Percentiles rank a stretch among this genome's conserved stretches.
phyloP scores from a whole-genome alignment of 2,888 invertebrate genomes.

The Pogonocherus hispidulus region DNA sequence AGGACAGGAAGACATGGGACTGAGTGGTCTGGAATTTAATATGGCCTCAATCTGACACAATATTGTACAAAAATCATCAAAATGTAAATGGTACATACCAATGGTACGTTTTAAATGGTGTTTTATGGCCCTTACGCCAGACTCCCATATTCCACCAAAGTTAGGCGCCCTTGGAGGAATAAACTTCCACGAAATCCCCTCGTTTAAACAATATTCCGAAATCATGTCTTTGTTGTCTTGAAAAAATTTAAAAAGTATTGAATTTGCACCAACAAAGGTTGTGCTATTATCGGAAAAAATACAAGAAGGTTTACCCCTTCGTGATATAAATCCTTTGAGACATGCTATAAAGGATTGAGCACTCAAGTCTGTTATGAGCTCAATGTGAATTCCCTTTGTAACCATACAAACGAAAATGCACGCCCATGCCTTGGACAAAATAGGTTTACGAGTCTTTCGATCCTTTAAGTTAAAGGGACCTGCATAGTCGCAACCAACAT shows the following conservation, averaged over 20 bases:
- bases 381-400: slow-evolving; percentile 29
- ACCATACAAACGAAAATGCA: slow-evolving; percentile 14
- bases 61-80: slow-evolving; percentile 5
- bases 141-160: slow-evolving; percentile 29
- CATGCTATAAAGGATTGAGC: too few species aligned
- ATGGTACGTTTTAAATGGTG: background rate
- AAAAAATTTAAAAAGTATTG: slow-evolving; percentile 14
- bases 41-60: too few species aligned
- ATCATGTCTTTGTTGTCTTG: slow-evolving; percentile 7
- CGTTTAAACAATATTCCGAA: too few species aligned
- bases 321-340: too few species aligned
- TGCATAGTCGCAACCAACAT: slow-evolving; percentile 33
- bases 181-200: too few species aligned
- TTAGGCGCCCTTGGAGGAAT: slow-evolving; percentile 14
- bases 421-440: slow-evolving; percentile 27
- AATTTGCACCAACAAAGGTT: slow-evolving; percentile 25
- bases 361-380: too few species aligned
- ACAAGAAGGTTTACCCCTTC: too few species aligned
- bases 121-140: slow-evolving; percentile 14
- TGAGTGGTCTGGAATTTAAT: too few species aligned
- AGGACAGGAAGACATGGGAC: too few species aligned
- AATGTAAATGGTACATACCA: background rate
- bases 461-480: slow-evolving; percentile 30
- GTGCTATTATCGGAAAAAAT: slow-evolving; percentile 30
- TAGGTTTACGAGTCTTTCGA: slow-evolving; percentile 22